Base-by-base conservation (phyloP, 2,888 invertebrate species). In the Diarsia mendica region DNA sequence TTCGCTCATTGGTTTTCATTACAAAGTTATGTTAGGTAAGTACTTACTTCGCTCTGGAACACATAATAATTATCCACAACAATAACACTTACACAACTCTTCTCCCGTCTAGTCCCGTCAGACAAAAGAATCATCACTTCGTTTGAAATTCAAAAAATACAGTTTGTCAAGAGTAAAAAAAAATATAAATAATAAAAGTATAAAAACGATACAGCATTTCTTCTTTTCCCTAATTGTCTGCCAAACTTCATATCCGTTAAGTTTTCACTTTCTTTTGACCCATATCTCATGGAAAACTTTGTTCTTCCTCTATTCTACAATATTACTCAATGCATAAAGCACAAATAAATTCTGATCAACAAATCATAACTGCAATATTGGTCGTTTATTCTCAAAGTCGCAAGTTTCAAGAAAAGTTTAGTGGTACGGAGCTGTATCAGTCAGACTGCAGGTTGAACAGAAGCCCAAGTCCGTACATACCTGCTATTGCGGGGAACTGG, bases 341-440 rank as follows among this genome's bases (percentile, higher is more conserved):
- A 23, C 10, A 33, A 67, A 72, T 60, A 46, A 23, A 60, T 46
- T 58, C 20, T 60, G 65, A 48, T 23, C 23, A 10, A 66, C 28
- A 72, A 79, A 78, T 55, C 28, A 66, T 49, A 72, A 61, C 53
- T 51, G 33, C 28, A 60, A 60, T 80, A 68, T 66, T 55, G 55
- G 61, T 58, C n/a, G 18, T 66, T 18, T 48, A 72, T 68, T 68
- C 58, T 15, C 15, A 23, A 65, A 63, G 60, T 66, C 53, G 4
- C 60, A 75, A 71, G 72, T 82, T 80, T 72, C 53, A 51, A 51
- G 72, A 33, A 82, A 72, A 66, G 68, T 77, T 82, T 51, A n/a
- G 51, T 28, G 28, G 49, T 53, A 44, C 49, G 58, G 53, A 20
- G 44, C 2, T 3, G 51, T 48, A 46, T 60, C 23, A 60, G 39